phyloP scores from a whole-genome alignment of 2,888 invertebrate species.

The Mallateleia sp. region DNA sequence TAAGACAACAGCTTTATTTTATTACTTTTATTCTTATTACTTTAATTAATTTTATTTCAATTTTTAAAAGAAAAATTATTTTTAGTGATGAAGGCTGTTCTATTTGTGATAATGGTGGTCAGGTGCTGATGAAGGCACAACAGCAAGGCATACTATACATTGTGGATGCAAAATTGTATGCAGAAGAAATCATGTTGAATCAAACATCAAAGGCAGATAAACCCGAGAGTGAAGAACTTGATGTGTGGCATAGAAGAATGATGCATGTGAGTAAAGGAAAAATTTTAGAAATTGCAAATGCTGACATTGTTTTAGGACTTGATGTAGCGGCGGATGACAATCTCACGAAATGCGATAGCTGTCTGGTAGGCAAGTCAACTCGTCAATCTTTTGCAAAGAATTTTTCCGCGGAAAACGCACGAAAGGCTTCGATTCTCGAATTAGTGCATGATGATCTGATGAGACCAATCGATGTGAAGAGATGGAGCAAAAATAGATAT shows the following conservation, averaged over 20 bases:
- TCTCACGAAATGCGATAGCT: slow-evolving; percentile 55
- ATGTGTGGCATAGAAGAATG: slow-evolving; percentile 61
- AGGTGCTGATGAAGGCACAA: slow-evolving; percentile 11
- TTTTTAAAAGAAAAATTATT: no score
- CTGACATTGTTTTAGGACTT: slow-evolving; percentile 45
- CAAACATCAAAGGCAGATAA: neutral
- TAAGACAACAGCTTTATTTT: no score
- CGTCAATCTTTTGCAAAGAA: slow-evolving; percentile 64
- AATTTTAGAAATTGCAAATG: slow-evolving; percentile 55
- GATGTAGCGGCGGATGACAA: slow-evolving; percentile 21
- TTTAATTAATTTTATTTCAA: no score
- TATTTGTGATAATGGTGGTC: slow-evolving; percentile 12
- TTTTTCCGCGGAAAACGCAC: neutral
- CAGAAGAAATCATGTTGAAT: neutral
- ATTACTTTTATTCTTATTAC: no score
- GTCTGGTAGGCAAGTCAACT: slow-evolving; percentile 64
- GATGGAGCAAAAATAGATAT: slow-evolving; percentile 57
- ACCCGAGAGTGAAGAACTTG: slow-evolving; percentile 25
- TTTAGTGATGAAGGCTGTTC: slow-evolving; percentile 20
- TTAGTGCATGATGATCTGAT: slow-evolving; percentile 76
- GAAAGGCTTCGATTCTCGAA: slow-evolving; percentile 43
- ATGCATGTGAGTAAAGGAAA: slow-evolving; percentile 61
- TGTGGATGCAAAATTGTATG: slow-evolving; percentile 3
- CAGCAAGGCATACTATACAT: neutral
- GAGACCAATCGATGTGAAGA: slow-evolving; percentile 63